These are phyloP conservation scores for Serrognathus titanus DNA, from an alignment of 2,888 invertebrate species.

Conservation along the genomic window DNA sequence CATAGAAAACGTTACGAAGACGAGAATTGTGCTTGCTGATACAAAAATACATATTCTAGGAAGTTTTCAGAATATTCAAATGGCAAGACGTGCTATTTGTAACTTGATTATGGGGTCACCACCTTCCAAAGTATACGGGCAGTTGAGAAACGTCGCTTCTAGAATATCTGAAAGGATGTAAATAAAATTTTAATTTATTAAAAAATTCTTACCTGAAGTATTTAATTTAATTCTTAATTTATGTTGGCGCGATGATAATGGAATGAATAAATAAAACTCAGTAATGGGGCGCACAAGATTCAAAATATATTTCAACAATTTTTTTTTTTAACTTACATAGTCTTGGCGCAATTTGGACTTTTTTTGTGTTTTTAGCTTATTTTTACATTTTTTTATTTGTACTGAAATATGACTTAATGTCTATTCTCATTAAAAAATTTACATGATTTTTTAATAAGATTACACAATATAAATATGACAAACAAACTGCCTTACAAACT, in stretches of 20 bases:
- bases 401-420: constrained; percentile 45
- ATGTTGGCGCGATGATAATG: no score
- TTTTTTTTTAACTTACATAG: constrained; percentile 37
- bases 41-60: constrained; percentile 96
- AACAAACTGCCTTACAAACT: constrained; percentile 41
- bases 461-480: constrained; percentile 41
- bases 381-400: constrained; percentile 42
- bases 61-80: constrained; percentile 93
- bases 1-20: constrained; percentile 98
- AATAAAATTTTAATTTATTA: constrained; percentile 27
- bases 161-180: constrained; percentile 80
- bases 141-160: constrained; percentile 80
- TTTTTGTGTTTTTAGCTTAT: constrained; percentile 38
- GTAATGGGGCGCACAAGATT: constrained; percentile 40
- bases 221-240: not conserved
- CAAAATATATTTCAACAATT: constrained; percentile 45
- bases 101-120: constrained; percentile 96
- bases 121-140: constrained; percentile 97
- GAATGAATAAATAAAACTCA: constrained; percentile 1
- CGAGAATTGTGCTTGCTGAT: constrained; percentile 95
- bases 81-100: constrained; percentile 92
- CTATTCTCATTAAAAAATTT: constrained; percentile 44
- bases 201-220: not conserved
- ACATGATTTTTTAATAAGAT: constrained; percentile 40
- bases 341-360: constrained; percentile 42